phyloP scores from a whole-genome alignment of 2,113 vertebrate genomes.

The Otocyon megalotis region DNA sequence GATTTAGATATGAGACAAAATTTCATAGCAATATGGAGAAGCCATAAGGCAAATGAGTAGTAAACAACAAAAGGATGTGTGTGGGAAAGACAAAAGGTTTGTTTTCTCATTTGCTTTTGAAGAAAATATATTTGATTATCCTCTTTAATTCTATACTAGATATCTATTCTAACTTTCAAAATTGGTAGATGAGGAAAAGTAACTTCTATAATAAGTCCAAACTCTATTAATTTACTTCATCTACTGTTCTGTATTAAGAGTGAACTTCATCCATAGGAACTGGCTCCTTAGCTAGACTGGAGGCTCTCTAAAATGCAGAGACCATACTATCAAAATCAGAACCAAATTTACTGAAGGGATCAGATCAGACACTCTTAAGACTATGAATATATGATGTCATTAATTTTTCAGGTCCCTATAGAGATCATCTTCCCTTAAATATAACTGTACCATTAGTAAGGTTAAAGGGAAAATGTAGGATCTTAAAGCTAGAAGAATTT shows the following conservation, averaged over 20 bases:
- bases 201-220: constrained; percentile 58
- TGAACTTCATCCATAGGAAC: background rate
- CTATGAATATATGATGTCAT: background rate
- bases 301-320: background rate
- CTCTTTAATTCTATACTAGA: background rate
- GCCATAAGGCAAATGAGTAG: background rate
- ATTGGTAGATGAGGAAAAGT: background rate
- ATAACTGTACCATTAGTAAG: background rate
- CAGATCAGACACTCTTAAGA: background rate
- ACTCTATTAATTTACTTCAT: constrained; percentile 18
- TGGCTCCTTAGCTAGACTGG: background rate
- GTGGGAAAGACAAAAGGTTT: background rate
- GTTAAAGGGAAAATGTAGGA: background rate
- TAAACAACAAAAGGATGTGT: constrained; percentile 13
- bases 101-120: background rate
- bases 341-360: background rate
- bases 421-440: background rate
- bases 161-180: background rate
- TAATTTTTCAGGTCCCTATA: background rate
- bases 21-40: constrained; percentile 4
- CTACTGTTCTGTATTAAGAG: background rate
- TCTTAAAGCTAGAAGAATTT: background rate
- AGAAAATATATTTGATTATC: background rate
- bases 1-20: constrained; percentile 33
- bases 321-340: constrained; percentile 19